Evolutionary conservation across 2,113 vertebrate genomes (phyloP).

Genomic region (Garra rufa): DNA sequence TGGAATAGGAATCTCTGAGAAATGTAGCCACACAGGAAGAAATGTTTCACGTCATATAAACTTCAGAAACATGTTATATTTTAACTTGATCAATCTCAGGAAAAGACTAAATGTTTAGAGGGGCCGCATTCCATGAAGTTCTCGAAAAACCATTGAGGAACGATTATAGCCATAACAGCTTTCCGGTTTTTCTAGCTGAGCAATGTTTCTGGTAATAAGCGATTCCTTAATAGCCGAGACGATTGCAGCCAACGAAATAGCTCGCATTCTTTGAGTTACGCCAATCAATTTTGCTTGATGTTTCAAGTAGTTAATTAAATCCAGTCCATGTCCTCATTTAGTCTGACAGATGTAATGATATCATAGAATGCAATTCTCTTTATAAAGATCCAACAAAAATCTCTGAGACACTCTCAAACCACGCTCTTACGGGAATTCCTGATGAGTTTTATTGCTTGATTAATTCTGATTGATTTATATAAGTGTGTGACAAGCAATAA

Average conservation of each 20-base stretch:
- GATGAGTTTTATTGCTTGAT: constrained; percentile 43
- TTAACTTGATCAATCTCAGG: constrained; percentile 22
- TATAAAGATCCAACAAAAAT: neutral
- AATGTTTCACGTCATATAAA: constrained; percentile 45
- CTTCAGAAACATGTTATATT: constrained; percentile 49
- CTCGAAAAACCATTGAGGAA: constrained; percentile 33
- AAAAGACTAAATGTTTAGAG: constrained; percentile 45
- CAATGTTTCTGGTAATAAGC: constrained; percentile 33
- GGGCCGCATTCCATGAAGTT: constrained; percentile 35
- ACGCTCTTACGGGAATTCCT: constrained; percentile 37
- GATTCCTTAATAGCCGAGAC: constrained; percentile 26
- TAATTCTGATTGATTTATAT: constrained; percentile 55
- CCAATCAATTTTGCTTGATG: constrained; percentile 14
- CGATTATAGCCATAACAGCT: constrained; percentile 28
- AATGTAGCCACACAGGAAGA: constrained; percentile 45
- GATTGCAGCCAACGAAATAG: constrained; percentile 23
- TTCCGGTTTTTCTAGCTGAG: constrained; percentile 21
- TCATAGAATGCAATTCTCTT: constrained; percentile 16
- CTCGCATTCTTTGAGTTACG: neutral
- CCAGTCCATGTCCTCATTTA: constrained; percentile 22
- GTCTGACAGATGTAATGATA: constrained; percentile 33
- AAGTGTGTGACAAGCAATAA: constrained; percentile 51
- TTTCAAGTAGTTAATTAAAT: constrained; percentile 39
- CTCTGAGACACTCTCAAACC: constrained; percentile 11
- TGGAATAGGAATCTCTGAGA: constrained; percentile 47